Conservation (phyloP, 2,888 invertebrate species). For the Graphium colonna region DNA sequence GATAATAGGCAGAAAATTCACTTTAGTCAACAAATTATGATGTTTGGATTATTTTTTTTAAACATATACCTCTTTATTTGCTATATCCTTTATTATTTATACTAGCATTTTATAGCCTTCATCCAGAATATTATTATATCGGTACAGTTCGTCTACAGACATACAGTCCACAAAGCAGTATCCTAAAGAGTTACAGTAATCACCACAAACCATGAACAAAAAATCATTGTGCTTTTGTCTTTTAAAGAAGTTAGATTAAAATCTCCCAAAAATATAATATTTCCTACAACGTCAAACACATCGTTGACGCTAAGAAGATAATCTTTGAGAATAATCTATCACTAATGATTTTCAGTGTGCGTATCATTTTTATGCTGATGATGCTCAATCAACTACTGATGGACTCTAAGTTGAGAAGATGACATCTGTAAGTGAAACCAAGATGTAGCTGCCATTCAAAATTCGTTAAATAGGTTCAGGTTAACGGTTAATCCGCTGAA, state of each 20-base stretch:
- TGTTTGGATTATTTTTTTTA: no score
- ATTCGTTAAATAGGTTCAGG: no score
- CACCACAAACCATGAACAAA: neutral
- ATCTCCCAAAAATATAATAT: no score
- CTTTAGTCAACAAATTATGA: no score
- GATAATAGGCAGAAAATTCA: no score
- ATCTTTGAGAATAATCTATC: neutral
- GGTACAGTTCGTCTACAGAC: neutral
- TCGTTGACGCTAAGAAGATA: neutral
- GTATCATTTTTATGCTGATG: no score
- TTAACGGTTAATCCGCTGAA: no score
- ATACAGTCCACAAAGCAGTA: neutral
- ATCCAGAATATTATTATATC: neutral
- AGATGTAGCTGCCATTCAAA: no score
- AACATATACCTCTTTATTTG: neutral
- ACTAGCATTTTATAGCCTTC: neutral
- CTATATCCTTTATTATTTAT: neutral
- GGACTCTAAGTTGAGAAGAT: no score
- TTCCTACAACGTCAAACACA: neutral
- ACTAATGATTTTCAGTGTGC: no score
- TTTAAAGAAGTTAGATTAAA: neutral
- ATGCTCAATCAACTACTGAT: no score
- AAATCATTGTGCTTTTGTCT: neutral
- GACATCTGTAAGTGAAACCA: no score
- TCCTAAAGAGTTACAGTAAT: neutral